Base-by-base conservation (phyloP, 2,888 invertebrate genomes). In the Epirrhoe alternata region DNA sequence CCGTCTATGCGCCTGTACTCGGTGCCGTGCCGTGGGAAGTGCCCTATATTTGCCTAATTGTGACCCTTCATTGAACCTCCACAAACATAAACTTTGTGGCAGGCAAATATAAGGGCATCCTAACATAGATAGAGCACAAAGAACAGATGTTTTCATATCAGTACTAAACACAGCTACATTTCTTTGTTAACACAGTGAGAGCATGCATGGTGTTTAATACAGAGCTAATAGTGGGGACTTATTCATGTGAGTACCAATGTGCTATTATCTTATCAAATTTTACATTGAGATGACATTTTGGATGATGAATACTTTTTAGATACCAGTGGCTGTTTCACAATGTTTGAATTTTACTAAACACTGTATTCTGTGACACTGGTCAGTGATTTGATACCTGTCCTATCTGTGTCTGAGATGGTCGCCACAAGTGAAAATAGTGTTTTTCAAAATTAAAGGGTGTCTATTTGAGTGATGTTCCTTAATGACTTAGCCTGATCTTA, bases 21-120 rank as follows among this genome's bases (percentile, higher is more conserved):
- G 30, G 67, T 74, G 77, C 74, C 74, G 82, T 77, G 82, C 79
- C 84, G 88, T 90, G 88, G 88, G 92, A 91, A 90, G 84, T 88
- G 88, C 75, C 89, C 89, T 88, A 85, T 52, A 56, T 60, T 56
- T 54, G 38, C 47, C 53, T 55, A 87, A 89, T 90, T 83, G 80
- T 83, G 79, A 82, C 84, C 80, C 84, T 85, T 77, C 76, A 84
- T 85, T 85, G 71, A 81, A 79, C 52, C 64, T 55, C 57, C 80
- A 77, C 76, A 70, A 76, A 75, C 56, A 61, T 12, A 68, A 31
- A 67, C 47, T 58, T 68, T 49, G 42, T 61, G 31, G 50, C 31
- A n/a, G 31, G 50, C 31, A n/a, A 57, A 50, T 24, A 42, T 53
- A 30, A 57, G 45, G 54, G 47, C 35, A 42, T 64, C 63, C 63